Evolutionary conservation across 2,113 vertebrate species (phyloP).

Genomic region (Merops nubicus): DNA sequence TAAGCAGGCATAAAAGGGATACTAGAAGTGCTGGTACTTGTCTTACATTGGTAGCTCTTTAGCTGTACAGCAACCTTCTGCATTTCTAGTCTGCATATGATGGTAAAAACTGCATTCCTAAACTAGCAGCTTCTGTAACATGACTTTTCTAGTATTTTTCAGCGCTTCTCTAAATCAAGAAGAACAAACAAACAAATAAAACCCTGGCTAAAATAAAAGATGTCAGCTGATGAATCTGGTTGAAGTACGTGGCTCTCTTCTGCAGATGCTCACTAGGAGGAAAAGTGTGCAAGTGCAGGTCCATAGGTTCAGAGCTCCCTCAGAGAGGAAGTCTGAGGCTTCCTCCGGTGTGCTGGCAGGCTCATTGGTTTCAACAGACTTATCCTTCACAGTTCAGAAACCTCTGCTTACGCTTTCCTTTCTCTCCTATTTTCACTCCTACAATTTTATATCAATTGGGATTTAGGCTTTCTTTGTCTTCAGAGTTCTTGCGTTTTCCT

Average conservation of each 20-base stretch:
- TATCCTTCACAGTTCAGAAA: background rate
- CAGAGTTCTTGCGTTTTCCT: background rate
- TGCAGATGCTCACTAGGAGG: background rate
- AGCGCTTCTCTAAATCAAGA: background rate
- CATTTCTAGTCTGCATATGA: background rate
- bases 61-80: background rate
- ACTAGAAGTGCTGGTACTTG: background rate
- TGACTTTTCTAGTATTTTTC: background rate
- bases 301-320: background rate
- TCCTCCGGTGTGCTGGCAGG: constrained; percentile 35
- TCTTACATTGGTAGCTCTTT: background rate
- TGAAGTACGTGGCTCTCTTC: accelerated
- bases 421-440: background rate
- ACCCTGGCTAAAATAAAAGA: background rate
- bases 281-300: background rate
- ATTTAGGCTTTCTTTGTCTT: constrained; percentile 9
- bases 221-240: background rate
- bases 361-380: background rate
- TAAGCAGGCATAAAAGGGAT: background rate
- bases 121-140: background rate
- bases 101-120: background rate
- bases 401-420: background rate
- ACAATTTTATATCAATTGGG: background rate
- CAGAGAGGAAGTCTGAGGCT: constrained; percentile 30
- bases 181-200: background rate